Evolutionary conservation across 2,797 vertebrate species (phyloP).

Genomic region (Tokudaia tokunoshimensis): DNA sequence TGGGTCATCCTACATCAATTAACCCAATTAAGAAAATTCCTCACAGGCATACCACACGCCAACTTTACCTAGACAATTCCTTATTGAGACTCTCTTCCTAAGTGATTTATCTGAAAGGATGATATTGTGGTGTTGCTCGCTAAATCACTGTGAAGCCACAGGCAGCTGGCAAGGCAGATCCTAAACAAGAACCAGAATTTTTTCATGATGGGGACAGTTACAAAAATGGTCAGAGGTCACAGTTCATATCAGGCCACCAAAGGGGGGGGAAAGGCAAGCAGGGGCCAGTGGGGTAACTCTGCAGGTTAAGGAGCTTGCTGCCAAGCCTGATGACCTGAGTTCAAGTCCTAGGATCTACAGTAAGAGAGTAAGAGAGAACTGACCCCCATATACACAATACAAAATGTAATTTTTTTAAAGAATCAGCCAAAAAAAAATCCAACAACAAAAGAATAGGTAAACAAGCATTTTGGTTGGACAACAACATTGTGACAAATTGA

Average conservation of each 20-base stretch:
- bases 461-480: conserved; percentile 2
- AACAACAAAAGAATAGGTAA: neutral
- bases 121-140: neutral
- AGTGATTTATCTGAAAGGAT: neutral
- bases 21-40: neutral
- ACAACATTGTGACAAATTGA: neutral
- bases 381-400: too few species aligned
- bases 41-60: neutral
- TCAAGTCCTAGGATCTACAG: neutral
- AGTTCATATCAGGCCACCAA: neutral
- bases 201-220: neutral
- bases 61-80: neutral
- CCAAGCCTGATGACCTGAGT: neutral
- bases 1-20: neutral
- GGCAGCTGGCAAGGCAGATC: neutral
- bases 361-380: neutral
- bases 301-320: neutral
- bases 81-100: too few species aligned
- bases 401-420: neutral
- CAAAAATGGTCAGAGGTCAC: neutral
- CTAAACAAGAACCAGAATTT: neutral
- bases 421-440: neutral
- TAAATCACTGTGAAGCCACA: neutral
- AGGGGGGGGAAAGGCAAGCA: neutral
- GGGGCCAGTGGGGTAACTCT: too few species aligned